Evolutionary conservation across 2,113 vertebrate species (phyloP).

Genomic region (Sigmodon hispidus): DNA sequence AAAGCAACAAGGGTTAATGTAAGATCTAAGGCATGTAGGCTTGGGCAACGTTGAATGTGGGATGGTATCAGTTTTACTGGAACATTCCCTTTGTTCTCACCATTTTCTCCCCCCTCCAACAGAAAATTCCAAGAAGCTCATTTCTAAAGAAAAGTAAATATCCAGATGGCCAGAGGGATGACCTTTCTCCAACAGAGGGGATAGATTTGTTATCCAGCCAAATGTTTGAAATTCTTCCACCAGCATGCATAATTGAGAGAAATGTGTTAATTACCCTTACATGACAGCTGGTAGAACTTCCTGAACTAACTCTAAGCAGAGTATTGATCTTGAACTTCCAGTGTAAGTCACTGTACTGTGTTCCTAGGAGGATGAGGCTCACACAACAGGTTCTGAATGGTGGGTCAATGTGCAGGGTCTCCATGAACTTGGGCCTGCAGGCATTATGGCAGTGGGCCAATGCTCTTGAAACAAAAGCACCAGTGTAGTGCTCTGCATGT

Average conservation of each 20-base stretch:
- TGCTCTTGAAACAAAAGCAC: slow-evolving; percentile 1
- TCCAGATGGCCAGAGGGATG: slow-evolving; percentile 74
- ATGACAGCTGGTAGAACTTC: slow-evolving; percentile 72
- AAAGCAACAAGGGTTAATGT: not conserved
- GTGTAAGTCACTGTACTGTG: not conserved
- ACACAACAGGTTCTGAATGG: not conserved
- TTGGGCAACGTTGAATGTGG: not conserved
- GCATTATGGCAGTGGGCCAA: slow-evolving; percentile 50
- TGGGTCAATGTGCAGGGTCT: not conserved
- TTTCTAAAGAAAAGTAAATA: slow-evolving; percentile 79
- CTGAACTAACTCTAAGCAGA: slow-evolving; percentile 35
- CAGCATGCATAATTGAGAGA: slow-evolving; percentile 78
- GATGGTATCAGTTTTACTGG: slow-evolving; percentile 24
- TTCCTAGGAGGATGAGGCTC: not conserved
- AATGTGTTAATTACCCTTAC: slow-evolving; percentile 77
- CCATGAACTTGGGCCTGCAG: not conserved
- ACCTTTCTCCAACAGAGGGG: slow-evolving; percentile 74
- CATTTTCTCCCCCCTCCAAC: not conserved
- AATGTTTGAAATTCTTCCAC: slow-evolving; percentile 82
- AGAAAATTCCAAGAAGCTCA: slow-evolving; percentile 74
- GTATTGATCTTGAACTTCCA: slow-evolving; percentile 52
- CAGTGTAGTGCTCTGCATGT: slow-evolving; percentile 1
- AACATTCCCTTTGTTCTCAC: slow-evolving; percentile 56
- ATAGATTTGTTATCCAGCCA: slow-evolving; percentile 74
- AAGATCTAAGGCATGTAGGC: not conserved